Base-by-base conservation (phyloP, 2,888 invertebrate species). In the Tupiocoris notatus region DNA sequence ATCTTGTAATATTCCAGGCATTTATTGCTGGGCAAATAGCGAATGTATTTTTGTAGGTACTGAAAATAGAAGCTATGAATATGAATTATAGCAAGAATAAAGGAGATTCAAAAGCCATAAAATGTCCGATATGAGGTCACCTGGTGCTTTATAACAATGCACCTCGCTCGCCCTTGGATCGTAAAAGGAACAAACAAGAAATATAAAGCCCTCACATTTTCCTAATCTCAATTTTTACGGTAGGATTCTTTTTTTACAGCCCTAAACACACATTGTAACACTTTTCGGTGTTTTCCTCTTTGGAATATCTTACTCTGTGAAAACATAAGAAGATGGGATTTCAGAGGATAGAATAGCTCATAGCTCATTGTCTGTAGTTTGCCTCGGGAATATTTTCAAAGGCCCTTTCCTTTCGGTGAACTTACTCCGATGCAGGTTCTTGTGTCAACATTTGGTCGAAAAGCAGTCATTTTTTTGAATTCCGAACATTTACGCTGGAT, bases 201-300 rank as follows among this genome's bases (percentile, higher is more conserved):
- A 12, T 12, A 39, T 7, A 39, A 12, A 12, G 39, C 3, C 39
- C 39, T 7, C 39, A 39, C 3, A 39, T 39, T 39, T 39, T 56
- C 21, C 56, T 67, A 67, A 67, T 67, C 57, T 67, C 57, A 20
- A 39, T 17, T 67, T 67, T 67, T 57, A 67, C 57, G 57, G 67
- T 18, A 12, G 39, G 39, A 39, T 39, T 39, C 39, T 39, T 12
- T 22, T 56, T 67, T 67, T 65, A 6, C 39, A n/a, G 21, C 67
- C 56, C 67, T 67, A 56, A 67, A 67, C 57, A 67, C 23, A 67
- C 67, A 67, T 65, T 39, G 65, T 65, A 65, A 65, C 65, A 65
- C 65, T 18, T 24, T 65, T 17, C 25, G 39, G 12, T 39, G 6
- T 12, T 12, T 39, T 39, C 39, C 39, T 7, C 3, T 39, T 7